A percentile compares a stretch with the other conserved stretches of the same genome.
Conservation (phyloP, 2,113 vertebrate genomes). For the Festucalex cinctus region DNA sequence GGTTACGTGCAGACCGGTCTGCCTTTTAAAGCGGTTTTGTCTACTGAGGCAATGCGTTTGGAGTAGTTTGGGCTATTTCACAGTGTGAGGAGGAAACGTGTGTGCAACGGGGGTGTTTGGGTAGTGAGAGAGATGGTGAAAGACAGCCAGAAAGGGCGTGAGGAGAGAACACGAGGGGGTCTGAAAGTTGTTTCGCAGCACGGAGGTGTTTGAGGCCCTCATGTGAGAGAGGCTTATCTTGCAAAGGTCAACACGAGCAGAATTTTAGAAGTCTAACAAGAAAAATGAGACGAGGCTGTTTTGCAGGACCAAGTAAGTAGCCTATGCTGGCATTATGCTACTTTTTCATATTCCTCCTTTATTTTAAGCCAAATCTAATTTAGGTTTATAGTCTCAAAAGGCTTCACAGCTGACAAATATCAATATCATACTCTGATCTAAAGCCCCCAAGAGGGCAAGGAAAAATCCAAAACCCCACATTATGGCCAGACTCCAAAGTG, state of each 20-base stretch:
- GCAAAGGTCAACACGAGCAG: slow-evolving; percentile 29
- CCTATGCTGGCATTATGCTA: not conserved
- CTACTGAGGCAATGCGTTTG: slow-evolving; percentile 54
- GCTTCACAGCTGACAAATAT: too few species aligned
- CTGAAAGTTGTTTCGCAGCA: slow-evolving; percentile 50
- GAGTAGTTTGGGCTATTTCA: slow-evolving; percentile 52
- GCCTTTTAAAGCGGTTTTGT: slow-evolving; percentile 52
- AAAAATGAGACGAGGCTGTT: not conserved
- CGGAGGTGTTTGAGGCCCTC: slow-evolving; percentile 19
- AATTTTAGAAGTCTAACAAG: slow-evolving; percentile 18
- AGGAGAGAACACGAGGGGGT: slow-evolving; percentile 34
- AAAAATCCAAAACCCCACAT: too few species aligned
- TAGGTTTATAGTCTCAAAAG: too few species aligned
- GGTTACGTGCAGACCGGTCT: slow-evolving; percentile 43
- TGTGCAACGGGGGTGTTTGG: slow-evolving; percentile 17
- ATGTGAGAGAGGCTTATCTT: slow-evolving; percentile 20
- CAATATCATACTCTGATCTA: too few species aligned
- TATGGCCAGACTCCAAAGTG: too few species aligned
- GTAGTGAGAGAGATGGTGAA: slow-evolving; percentile 5
- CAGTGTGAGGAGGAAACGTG: slow-evolving; percentile 9
- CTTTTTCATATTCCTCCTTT: not conserved
- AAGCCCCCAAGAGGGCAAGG: too few species aligned
- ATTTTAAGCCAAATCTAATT: too few species aligned
- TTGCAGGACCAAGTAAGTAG: not conserved
- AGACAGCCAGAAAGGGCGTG: slow-evolving; percentile 23